Percentiles rank a stretch among this genome's conserved stretches.
Conservation (phyloP, 1,140 invertebrate genomes). For the Caenorhabditis tropicalis region DNA sequence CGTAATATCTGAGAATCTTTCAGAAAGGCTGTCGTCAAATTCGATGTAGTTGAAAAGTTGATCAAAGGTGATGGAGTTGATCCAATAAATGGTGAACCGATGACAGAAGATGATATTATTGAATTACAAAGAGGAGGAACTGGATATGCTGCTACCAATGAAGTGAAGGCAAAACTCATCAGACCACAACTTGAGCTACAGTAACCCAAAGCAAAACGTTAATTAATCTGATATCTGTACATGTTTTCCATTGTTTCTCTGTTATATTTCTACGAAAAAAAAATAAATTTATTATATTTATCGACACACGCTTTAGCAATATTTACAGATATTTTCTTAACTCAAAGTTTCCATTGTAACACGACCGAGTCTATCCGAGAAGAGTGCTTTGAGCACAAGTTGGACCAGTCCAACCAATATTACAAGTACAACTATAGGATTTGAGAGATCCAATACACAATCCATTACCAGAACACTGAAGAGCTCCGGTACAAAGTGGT, state of each 20-base stretch:
- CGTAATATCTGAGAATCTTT: constrained; percentile 63
- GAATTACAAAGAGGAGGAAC: constrained; percentile 70
- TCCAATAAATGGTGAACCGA: constrained; percentile 83
- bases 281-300: not conserved
- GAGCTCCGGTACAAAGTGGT: constrained; percentile 53
- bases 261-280: not conserved
- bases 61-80: constrained; percentile 97
- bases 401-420: constrained; percentile 52
- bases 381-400: constrained; percentile 28
- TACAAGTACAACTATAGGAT: constrained; percentile 56
- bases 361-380: not conserved
- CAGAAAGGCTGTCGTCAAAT: constrained; percentile 91
- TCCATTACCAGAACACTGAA: constrained; percentile 57
- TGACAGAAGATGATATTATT: constrained; percentile 83
- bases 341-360: too few relatives aligned
- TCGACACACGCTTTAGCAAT: not conserved
- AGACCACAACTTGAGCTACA: constrained; percentile 66
- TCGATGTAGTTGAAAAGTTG: constrained; percentile 94
- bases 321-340: constrained; percentile 30
- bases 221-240: not conserved
- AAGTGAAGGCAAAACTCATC: constrained; percentile 66
- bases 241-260: not conserved
- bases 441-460: constrained; percentile 59
- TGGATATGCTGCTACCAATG: constrained; percentile 68
- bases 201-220: constrained; percentile 18